A percentile compares a stretch with the other conserved stretches of the same genome.
Evolutionary conservation across 64 coral and sea anemone genomes (phyloP).

Genomic region (Montipora foliosa): DNA sequence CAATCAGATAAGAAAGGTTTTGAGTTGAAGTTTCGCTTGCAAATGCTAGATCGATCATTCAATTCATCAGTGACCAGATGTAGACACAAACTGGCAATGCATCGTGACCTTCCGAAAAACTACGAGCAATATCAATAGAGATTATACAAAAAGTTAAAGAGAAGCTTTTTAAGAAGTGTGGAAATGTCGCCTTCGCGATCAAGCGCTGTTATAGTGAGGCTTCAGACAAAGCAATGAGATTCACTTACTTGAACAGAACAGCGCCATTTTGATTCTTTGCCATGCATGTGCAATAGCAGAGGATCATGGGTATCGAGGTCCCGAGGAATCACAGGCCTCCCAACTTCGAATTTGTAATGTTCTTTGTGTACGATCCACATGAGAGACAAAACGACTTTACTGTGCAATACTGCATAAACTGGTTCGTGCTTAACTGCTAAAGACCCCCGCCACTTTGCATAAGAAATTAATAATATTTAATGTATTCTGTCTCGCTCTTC

Average conservation of each 20-base stretch:
- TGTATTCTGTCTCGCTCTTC: too few relatives aligned
- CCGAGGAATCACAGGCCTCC: not conserved
- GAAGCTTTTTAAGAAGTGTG: not conserved
- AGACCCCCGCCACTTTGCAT: too few relatives aligned
- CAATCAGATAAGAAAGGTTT: not conserved
- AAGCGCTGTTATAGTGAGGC: not conserved
- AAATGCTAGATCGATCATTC: too few relatives aligned
- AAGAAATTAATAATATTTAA: too few relatives aligned
- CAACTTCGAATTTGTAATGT: not conserved
- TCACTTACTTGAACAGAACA: conserved; percentile 59
- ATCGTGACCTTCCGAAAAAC: too few relatives aligned
- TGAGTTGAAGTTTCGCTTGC: too few relatives aligned
- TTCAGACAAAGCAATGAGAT: not conserved
- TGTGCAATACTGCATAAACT: too few relatives aligned
- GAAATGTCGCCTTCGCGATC: not conserved
- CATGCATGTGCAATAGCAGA: conserved; percentile 33
- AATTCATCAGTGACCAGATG: too few relatives aligned
- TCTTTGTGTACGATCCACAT: too few relatives aligned
- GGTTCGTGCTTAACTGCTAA: too few relatives aligned
- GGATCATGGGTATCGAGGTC: not conserved
- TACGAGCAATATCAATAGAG: not conserved
- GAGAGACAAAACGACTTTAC: too few relatives aligned
- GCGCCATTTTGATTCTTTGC: conserved; percentile 54
- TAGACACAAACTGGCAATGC: too few relatives aligned
- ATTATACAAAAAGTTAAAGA: not conserved